These are phyloP conservation scores for Danio rerio DNA, from an alignment of 2,113 vertebrate species.

Conservation along the genomic window DNA sequence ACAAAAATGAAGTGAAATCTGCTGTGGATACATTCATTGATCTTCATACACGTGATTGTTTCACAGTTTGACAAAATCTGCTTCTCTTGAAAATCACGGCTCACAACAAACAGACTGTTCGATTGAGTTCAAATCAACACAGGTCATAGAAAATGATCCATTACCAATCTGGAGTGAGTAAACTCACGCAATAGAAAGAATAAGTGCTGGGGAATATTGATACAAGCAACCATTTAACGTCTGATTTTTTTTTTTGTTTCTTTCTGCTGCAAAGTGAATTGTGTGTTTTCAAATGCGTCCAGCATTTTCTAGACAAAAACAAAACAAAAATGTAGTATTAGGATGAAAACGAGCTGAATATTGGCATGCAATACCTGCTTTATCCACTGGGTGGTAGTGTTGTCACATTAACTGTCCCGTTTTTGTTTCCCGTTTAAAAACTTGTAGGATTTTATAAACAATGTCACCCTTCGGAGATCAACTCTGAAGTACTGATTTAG, in stretches of 20 bases:
- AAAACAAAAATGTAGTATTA: background rate
- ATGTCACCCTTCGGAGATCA: slow-evolving; percentile 12
- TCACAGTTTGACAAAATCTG: slow-evolving; percentile 13
- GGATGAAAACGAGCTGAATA: background rate
- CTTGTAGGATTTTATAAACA: background rate
- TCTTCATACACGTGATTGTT: slow-evolving; percentile 18
- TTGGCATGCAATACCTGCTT: slow-evolving; percentile 9
- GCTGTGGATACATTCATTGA: slow-evolving; percentile 3
- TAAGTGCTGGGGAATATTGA: slow-evolving; percentile 9
- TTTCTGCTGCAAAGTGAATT: slow-evolving; percentile 8
- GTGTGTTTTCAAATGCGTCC: slow-evolving; percentile 24
- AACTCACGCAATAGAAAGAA: slow-evolving; percentile 3
- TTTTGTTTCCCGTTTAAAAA: background rate
- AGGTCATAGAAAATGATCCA: background rate
- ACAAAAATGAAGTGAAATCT: background rate
- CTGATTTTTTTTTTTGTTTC: background rate
- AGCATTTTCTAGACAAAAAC: slow-evolving; percentile 27
- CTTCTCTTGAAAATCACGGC: slow-evolving; percentile 14
- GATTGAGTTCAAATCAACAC: slow-evolving; percentile 12
- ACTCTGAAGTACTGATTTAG: slow-evolving; percentile 9
- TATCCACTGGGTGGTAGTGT: slow-evolving; percentile 57
- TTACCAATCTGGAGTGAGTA: slow-evolving; percentile 1
- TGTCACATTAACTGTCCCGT: background rate
- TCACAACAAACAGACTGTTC: slow-evolving; percentile 7
- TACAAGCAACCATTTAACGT: background rate